phyloP scores from a whole-genome alignment of 2,797 vertebrate genomes.

The Premnoplex brunnescens region DNA sequence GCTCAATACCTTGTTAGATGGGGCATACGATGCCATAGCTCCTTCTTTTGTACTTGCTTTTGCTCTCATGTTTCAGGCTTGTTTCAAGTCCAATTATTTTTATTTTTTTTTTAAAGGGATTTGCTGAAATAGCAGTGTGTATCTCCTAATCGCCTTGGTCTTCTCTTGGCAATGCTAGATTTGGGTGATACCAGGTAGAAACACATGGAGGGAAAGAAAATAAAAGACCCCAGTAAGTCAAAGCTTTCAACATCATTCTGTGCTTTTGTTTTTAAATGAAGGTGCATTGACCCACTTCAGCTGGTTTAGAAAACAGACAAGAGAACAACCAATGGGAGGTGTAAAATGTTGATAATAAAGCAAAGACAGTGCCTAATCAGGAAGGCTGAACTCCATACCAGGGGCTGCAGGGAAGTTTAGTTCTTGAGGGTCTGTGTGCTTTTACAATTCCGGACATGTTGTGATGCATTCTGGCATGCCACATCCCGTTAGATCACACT shows the following conservation, averaged over 20 bases:
- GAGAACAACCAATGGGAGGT: not conserved
- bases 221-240: not conserved
- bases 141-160: not conserved
- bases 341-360: not conserved
- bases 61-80: constrained; percentile 23
- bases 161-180: not conserved
- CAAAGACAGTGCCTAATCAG: not conserved
- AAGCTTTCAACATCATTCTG: not conserved
- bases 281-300: not conserved
- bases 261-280: constrained; percentile 24
- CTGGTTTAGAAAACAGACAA: not conserved
- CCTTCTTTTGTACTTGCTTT: not conserved
- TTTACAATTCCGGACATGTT: constrained; percentile 7
- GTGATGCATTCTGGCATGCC: constrained; percentile 17
- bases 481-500: constrained; percentile 28
- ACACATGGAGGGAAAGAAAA: not conserved
- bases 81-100: not conserved
- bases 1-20: constrained; percentile 86
- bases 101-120: not conserved
- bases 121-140: not conserved
- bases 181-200: not conserved
- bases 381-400: not conserved
- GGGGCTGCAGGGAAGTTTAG: not conserved
- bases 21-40: constrained; percentile 35
- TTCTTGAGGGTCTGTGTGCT: not conserved